Conservation (phyloP, 2,113 vertebrate genomes). For the Chlorocebus sabaeus region DNA sequence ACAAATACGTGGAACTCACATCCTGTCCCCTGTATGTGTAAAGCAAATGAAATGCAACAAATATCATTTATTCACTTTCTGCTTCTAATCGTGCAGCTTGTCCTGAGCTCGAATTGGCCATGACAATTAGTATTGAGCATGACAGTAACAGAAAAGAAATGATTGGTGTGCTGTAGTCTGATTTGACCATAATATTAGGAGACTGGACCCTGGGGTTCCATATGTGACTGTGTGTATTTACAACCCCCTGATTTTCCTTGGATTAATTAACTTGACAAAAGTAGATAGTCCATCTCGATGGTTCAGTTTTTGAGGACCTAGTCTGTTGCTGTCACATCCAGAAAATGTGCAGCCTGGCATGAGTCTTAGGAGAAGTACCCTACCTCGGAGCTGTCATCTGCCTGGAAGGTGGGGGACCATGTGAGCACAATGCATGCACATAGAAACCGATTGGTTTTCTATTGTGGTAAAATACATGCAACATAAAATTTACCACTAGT, state of each 20-base stretch:
- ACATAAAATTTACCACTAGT: neutral
- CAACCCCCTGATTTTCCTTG: neutral
- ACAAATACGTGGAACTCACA: neutral
- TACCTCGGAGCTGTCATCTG: neutral
- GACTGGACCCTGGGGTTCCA: neutral
- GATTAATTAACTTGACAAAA: neutral
- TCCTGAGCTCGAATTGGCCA: neutral
- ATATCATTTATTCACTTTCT: neutral
- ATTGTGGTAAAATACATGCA: neutral
- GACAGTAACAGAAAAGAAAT: neutral
- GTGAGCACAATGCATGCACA: rapidly evolving
- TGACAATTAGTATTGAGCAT: neutral
- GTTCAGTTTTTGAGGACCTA: neutral
- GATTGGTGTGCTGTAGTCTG: neutral
- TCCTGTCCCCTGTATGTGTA: neutral
- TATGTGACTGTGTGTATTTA: neutral
- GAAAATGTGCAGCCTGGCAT: neutral
- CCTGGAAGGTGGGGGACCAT: neutral
- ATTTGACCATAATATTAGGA: neutral
- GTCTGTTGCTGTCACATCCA: neutral
- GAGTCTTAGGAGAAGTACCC: neutral
- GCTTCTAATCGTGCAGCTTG: neutral
- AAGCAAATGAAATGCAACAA: neutral
- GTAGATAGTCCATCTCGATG: neutral
- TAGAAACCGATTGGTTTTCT: neutral